Base-by-base conservation (phyloP, 1,140 invertebrate genomes). In the Solenopsis fugax region DNA sequence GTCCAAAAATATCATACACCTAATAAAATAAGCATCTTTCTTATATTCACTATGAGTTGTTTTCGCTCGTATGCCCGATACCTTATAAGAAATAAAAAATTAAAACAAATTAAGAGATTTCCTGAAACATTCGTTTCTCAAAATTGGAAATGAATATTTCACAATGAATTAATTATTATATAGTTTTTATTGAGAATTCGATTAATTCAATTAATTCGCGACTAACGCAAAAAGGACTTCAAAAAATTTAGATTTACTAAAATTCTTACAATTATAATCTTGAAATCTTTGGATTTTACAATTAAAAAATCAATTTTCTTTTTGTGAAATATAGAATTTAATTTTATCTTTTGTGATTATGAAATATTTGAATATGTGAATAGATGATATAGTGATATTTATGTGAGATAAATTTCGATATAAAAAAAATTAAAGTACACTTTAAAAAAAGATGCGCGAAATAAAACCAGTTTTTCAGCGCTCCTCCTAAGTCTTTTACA, bases 381-480 rank as follows among this genome's bases (percentile, higher is more conserved):
- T 45, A 34, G 58, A 75, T 41, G 4, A 41, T 41, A 24, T 56
- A 50, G 6, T 45, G 37, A 60, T 60, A 56, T 73, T 37, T 10
- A 7, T 16, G n/a, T 62, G 13, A 24, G 3, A 69, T 52, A 85
- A 60, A 64, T 75, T 37, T 54, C 5, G 21, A 0, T 41, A 75
- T 62, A 16, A 24, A 16, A 52, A 86, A n/a, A 6, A 41, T 48
- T 65, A 56, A 37, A 60, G n/a, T 54, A 65, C 34, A 72, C n/a
- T n/a, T 76, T 84, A 29, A 64, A 67, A 21, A 54, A 86, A 75
- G 52, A 56, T 82, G 52, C 54, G 9, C 62, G 9, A 45, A 41
- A 45, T 76, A 58, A 85, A 89, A 91, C 54, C 77, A 86, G 82
- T 91, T 91, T 69, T 72, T 73, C n/a, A 52, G 45, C 67, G 77